phyloP scores from a whole-genome alignment of 2,888 invertebrate species.

The Blastobasis adustella region DNA sequence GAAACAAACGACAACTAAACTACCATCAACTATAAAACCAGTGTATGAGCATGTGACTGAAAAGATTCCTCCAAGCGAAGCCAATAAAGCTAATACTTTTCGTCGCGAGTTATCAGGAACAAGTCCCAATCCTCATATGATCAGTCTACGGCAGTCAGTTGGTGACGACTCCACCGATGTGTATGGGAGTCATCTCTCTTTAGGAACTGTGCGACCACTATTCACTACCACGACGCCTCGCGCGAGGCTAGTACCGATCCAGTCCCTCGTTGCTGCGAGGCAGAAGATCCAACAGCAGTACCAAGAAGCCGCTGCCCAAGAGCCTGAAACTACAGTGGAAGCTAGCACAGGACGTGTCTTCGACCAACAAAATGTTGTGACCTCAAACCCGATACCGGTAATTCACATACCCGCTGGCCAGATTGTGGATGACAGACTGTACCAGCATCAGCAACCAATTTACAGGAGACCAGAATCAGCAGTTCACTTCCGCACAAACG shows the following conservation, averaged over 20 bases:
- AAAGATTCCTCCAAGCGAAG: constrained; percentile 50
- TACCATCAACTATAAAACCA: constrained; percentile 63
- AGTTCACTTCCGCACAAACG: constrained; percentile 59
- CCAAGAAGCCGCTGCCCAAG: constrained; percentile 44
- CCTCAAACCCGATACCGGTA: constrained; percentile 70
- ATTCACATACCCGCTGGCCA: constrained; percentile 69
- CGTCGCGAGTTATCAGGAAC: constrained; percentile 77
- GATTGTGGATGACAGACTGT: constrained; percentile 47
- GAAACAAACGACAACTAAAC: constrained; percentile 55
- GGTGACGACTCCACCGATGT: constrained; percentile 81
- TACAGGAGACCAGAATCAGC: constrained; percentile 47
- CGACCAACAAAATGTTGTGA: constrained; percentile 62
- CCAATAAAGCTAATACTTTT: constrained; percentile 72
- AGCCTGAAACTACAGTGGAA: constrained; percentile 64
- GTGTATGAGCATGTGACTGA: constrained; percentile 67
- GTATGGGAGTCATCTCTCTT: constrained; percentile 78
- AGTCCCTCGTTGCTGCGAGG: constrained; percentile 62
- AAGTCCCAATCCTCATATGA: constrained; percentile 71
- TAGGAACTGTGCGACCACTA: constrained; percentile 78
- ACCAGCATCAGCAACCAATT: constrained; percentile 58
- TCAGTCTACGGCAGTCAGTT: constrained; percentile 73
- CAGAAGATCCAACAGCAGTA: constrained; percentile 66
- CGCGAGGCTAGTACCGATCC: constrained; percentile 71
- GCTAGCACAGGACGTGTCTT: constrained; percentile 70
- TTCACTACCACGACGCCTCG: constrained; percentile 78